phyloP scores from a whole-genome alignment of 2,797 vertebrate genomes.

The Sebastes matsubarae region DNA sequence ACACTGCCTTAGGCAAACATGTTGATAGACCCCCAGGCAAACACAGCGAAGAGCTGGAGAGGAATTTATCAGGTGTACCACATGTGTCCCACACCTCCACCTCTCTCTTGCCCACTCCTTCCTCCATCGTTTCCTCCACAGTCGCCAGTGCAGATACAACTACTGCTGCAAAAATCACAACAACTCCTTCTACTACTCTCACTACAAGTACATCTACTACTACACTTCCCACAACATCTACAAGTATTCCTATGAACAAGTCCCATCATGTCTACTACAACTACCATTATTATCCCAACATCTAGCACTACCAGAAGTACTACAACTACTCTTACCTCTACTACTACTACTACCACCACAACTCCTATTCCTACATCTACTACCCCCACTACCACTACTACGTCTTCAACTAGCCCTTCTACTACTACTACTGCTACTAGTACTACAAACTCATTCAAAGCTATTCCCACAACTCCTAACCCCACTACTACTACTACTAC shows the following conservation, averaged over 20 bases:
- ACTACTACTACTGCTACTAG: conserved; percentile 4
- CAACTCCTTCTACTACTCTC: conserved; percentile 27
- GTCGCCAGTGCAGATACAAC: conserved; percentile 13
- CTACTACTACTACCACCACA: neutral
- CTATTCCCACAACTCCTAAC: neutral
- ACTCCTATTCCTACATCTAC: conserved; percentile 8
- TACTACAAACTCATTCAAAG: conserved; percentile 6
- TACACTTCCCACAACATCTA: conserved; percentile 15
- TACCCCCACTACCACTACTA: neutral
- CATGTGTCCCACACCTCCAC: conserved; percentile 34
- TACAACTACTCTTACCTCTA: conserved; percentile 7
- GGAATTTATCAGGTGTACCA: conserved; percentile 30
- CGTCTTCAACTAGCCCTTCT: neutral
- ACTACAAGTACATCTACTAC: conserved; percentile 17
- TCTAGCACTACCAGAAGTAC: conserved; percentile 28
- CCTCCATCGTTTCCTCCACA: conserved; percentile 17
- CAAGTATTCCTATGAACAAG: conserved; percentile 15
- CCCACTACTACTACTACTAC: conserved; percentile 5
- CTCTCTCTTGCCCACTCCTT: neutral
- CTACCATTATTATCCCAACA: conserved; percentile 51
- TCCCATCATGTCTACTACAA: conserved; percentile 16
- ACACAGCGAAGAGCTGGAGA: conserved; percentile 47
- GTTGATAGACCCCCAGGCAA: conserved; percentile 36
- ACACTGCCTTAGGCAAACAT: conserved; percentile 38
- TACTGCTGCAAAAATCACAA: conserved; percentile 30